Evolutionary conservation across 2,797 vertebrate species (phyloP).

Genomic region (Chaunax sp.): DNA sequence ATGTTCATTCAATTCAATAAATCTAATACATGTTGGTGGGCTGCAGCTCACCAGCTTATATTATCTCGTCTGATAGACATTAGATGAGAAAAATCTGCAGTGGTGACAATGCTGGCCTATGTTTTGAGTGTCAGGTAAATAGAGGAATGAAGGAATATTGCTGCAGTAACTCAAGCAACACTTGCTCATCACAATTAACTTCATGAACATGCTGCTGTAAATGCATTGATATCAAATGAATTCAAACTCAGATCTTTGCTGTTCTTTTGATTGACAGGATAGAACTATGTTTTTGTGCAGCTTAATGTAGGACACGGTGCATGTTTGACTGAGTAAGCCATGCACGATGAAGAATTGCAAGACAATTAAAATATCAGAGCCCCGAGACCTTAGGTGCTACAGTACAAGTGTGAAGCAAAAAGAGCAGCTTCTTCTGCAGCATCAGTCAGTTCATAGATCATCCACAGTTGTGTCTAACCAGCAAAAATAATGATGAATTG

Average conservation of each 20-base stretch:
- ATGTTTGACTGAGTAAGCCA: not conserved
- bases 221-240: not conserved
- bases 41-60: constrained; percentile 37
- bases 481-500: not conserved
- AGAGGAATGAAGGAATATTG: not conserved
- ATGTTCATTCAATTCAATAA: constrained; percentile 30
- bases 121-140: too few relatives aligned
- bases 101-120: not conserved
- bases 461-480: not conserved
- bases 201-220: not conserved
- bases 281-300: too few relatives aligned
- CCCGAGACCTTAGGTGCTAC: too few relatives aligned
- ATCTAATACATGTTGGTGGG: not conserved
- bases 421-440: too few relatives aligned
- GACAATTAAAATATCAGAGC: too few relatives aligned
- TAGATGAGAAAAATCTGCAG: constrained; percentile 3
- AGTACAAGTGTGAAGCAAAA: too few relatives aligned
- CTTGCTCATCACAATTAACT: too few relatives aligned
- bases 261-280: too few relatives aligned
- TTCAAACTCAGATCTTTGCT: not conserved
- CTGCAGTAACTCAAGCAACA: not conserved
- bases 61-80: constrained; percentile 4
- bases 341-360: not conserved
- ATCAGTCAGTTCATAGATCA: too few relatives aligned
- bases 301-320: not conserved